Evolutionary conservation across 2,113 vertebrate species (phyloP), one percentile per base, ranked within the genome.

Genomic region (Xerus inauris): DNA sequence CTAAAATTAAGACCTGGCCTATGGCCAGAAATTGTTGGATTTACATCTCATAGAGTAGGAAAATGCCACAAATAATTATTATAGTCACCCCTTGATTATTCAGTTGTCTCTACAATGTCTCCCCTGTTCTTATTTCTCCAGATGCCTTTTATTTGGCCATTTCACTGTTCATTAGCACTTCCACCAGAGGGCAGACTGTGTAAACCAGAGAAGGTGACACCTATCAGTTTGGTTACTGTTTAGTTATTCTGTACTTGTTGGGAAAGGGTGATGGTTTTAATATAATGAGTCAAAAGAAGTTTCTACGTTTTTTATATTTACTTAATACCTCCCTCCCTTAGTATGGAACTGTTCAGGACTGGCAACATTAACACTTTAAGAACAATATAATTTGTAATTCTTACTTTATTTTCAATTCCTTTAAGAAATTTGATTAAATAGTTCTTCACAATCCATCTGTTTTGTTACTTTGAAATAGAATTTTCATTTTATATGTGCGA

Each of bases 181-280:
- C 97, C 96, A 98, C 86, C 94, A 97, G 97, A 96, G 97, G 97
- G 97, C 97, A 97, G 84, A 95, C 79, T 91, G 30, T 91, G 45
- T 90, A 95, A 93, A 30, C n/a, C 75, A 86, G 77, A 96, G 92
- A 95, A 91, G 40, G 45, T 84, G 62, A 94, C 84, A 93, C 9
- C 71, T 69, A 69, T 85, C 45, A 51, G 1, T 94, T 89, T 80
- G 86, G 30, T 85, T 96, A 38, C 42, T 69, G 17, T 95, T 97
- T 26, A 81, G 22, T 80, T 87, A 76, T 80, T 91, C 54, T 82
- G 6, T 89, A 75, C 45, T 96, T 89, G n/a, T 67, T 91, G 35
- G 72, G 57, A 92, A 95, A 86, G 49, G n/a, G 73, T 81, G 67
- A 40, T 93, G 75, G 45, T 96, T 97, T 64, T 90, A 94, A 95